Evolutionary conservation across 2,888 invertebrate genomes (phyloP), one percentile per base, ranked within the genome.

Genomic region (Pherbina coryleti): DNA sequence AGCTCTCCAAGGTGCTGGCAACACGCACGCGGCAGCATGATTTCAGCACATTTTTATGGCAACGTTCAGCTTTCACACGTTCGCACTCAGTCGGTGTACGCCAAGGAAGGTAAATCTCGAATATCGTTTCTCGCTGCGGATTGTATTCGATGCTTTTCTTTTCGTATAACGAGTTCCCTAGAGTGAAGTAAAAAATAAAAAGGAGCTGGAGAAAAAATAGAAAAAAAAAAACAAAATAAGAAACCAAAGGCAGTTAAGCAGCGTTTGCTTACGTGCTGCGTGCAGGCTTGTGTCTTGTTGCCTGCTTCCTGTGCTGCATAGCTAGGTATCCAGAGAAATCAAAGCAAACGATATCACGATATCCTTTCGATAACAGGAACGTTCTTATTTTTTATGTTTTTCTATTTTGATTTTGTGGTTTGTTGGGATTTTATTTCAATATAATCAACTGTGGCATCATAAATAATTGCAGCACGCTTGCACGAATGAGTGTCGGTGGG

Each of bases 111-210:
- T 19, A 31, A 70, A 71, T 79, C 78, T 81, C 80, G 79, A 70
- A 55, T 70, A 31, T 51, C 70, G 53, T 53, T 11, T 3, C 14
- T 44, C 14, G 44, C 44, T 44, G 44, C 44, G 44, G 44, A 44
- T 44, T 11, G 44, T 53, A 71, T 37, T 44, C 69, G 31, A 51
- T 53, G 19, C 51, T 75, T 57, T 71, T 44, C n/a, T 64, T 44
- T 85, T 84, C 83, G 83, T 78, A 81, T 86, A 86, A 86, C 86
- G 84, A 87, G 87, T 83, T 86, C 86, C 86, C 86, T 80, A 83
- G 88, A 87, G 86, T 84, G 80, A 83, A 84, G 87, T 86, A 87
- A 83, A 86, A 85, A 80, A 79, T 79, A 79, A 84, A 85, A 85
- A 84, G 55, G 69, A 62, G 67, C 49, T 44, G 55, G 55, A 25